Evolutionary conservation across 2,797 vertebrate species (phyloP).

Genomic region (Centropyge bicolor): DNA sequence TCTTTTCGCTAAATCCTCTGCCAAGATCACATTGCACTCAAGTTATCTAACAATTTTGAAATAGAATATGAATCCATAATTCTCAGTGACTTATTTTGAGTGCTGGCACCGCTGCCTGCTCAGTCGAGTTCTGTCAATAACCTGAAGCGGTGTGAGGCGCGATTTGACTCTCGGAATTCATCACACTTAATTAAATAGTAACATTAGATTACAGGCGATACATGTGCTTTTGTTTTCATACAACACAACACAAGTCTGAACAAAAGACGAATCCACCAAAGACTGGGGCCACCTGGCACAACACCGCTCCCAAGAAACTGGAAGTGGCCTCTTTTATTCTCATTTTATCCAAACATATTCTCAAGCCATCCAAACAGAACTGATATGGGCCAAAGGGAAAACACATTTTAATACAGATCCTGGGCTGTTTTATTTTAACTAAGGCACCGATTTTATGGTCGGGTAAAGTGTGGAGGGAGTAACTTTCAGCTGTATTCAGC

Average conservation of each 20-base stretch:
- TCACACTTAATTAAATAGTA: constrained; percentile 14
- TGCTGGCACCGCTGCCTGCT: background rate
- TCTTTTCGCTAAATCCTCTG: background rate
- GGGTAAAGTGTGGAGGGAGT: constrained; percentile 38
- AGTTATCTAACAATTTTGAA: background rate
- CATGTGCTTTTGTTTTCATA: constrained; percentile 21
- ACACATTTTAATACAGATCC: constrained; percentile 56
- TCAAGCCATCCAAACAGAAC: constrained; percentile 50
- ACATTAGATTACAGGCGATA: constrained; percentile 23
- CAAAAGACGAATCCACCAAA: constrained; percentile 33
- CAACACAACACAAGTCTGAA: constrained; percentile 45
- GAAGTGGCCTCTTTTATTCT: constrained; percentile 40
- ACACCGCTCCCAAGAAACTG: constrained; percentile 13
- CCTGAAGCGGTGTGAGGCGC: background rate
- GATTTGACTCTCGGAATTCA: constrained; percentile 14
- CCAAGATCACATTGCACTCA: background rate
- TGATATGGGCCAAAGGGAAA: constrained; percentile 62
- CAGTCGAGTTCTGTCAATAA: constrained; percentile 14
- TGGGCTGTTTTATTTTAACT: constrained; percentile 50
- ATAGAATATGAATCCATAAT: constrained; percentile 5
- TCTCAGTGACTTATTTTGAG: background rate
- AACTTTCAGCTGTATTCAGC: constrained; percentile 63
- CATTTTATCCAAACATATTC: constrained; percentile 65
- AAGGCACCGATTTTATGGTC: constrained; percentile 62
- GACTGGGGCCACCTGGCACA: constrained; percentile 27